Percentiles rank a stretch among this genome's conserved stretches.
These are phyloP conservation scores for Hemicrepidius hirtus DNA, from an alignment of 2,888 invertebrate genomes.

Conservation along the genomic window DNA sequence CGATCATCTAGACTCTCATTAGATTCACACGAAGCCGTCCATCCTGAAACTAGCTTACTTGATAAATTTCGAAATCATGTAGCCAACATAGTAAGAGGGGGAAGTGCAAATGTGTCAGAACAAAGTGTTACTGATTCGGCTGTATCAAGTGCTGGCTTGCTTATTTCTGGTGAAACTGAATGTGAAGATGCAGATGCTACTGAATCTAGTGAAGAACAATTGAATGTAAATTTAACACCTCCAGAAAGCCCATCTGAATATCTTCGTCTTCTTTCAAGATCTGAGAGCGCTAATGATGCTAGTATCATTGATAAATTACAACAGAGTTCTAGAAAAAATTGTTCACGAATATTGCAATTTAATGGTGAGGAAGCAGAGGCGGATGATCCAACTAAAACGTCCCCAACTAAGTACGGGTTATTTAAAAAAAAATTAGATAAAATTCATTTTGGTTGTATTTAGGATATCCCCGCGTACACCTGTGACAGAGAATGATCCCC, in stretches of 20 bases:
- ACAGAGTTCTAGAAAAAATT: slow-evolving; percentile 72
- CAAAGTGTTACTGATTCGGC: slow-evolving; percentile 60
- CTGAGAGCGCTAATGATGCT: slow-evolving; percentile 87
- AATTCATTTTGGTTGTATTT: slow-evolving; percentile 38
- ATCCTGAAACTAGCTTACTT: slow-evolving; percentile 70
- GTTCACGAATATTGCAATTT: slow-evolving; percentile 76
- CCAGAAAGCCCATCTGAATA: slow-evolving; percentile 79
- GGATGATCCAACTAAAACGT: slow-evolving; percentile 54
- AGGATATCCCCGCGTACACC: slow-evolving; percentile 87
- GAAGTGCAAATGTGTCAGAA: slow-evolving; percentile 62
- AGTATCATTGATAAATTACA: slow-evolving; percentile 83
- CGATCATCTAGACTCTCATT: slow-evolving; percentile 69
- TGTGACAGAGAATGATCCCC: slow-evolving; percentile 93
- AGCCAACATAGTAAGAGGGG: slow-evolving; percentile 78
- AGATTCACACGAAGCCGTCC: slow-evolving; percentile 70
- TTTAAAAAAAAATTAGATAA: background rate
- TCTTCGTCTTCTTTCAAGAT: slow-evolving; percentile 76
- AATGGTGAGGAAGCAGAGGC: slow-evolving; percentile 71
- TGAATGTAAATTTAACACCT: slow-evolving; percentile 65
- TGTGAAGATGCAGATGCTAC: slow-evolving; percentile 47
- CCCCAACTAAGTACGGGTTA: slow-evolving; percentile 51
- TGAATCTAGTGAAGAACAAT: slow-evolving; percentile 53
- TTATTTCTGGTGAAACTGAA: slow-evolving; percentile 43
- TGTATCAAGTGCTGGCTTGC: slow-evolving; percentile 50
- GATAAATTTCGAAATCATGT: slow-evolving; percentile 77